Evolutionary conservation across 1,140 invertebrate species (phyloP).

Genomic region (Neodiprion pinetum): DNA sequence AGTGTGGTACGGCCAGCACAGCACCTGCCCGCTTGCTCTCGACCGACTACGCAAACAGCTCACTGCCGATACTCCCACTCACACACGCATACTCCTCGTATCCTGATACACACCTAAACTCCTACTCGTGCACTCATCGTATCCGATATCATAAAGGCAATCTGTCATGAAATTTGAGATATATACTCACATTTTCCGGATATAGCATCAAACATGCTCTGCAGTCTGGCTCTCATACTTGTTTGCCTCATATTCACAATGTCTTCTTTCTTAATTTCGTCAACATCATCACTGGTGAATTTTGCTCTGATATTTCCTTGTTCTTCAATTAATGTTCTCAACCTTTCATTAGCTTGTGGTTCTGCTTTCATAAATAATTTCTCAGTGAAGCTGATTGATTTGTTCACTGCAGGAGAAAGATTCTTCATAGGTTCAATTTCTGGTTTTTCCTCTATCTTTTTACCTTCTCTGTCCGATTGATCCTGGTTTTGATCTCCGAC

Average conservation of each 20-base stretch:
- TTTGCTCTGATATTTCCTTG: slow-evolving; percentile 43
- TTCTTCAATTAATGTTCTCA: slow-evolving; percentile 49
- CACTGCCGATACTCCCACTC: too few species aligned
- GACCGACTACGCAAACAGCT: too few species aligned
- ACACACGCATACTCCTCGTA: too few species aligned
- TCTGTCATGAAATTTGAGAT: neutral
- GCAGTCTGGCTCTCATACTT: slow-evolving; percentile 54
- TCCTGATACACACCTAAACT: too few species aligned
- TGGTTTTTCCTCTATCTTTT: neutral
- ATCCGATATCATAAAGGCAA: neutral
- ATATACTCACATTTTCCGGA: slow-evolving; percentile 54
- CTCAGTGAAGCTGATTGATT: slow-evolving; percentile 43
- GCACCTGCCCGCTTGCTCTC: too few species aligned
- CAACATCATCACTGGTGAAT: slow-evolving; percentile 48
- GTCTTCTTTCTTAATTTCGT: slow-evolving; percentile 57
- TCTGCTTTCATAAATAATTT: slow-evolving; percentile 58
- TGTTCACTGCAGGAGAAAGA: slow-evolving; percentile 13
- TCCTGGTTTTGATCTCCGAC: neutral
- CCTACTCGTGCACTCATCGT: too few species aligned
- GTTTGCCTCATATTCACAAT: slow-evolving; percentile 55
- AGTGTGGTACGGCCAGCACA: too few species aligned
- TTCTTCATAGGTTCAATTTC: slow-evolving; percentile 4
- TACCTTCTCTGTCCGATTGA: neutral
- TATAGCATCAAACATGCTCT: slow-evolving; percentile 60
- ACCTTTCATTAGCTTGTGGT: slow-evolving; percentile 53